Evolutionary conservation across 2,797 vertebrate genomes (phyloP).

Genomic region (Steatocranus sp.): DNA sequence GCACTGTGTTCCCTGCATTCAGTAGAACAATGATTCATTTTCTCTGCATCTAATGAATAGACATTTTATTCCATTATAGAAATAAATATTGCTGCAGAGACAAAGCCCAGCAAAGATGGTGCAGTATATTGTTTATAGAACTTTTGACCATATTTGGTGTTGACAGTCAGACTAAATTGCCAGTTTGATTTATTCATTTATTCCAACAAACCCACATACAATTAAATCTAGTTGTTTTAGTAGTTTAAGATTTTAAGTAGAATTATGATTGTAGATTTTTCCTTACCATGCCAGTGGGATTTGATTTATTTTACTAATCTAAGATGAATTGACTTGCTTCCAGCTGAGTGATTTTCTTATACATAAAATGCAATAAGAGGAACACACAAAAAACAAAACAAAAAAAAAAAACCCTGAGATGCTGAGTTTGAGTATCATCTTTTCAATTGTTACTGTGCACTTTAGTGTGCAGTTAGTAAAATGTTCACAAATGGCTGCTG

Average conservation of each 20-base stretch:
- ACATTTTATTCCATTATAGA: conserved; percentile 14
- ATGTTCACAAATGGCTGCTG: background rate
- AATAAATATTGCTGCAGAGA: background rate
- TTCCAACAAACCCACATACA: background rate
- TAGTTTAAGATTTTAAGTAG: background rate
- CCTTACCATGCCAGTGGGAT: background rate
- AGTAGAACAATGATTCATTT: conserved; percentile 28
- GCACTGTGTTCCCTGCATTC: background rate
- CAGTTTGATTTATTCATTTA: background rate
- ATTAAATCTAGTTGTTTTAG: no score
- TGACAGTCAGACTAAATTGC: background rate
- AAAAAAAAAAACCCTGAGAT: background rate
- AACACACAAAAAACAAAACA: background rate
- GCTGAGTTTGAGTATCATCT: background rate
- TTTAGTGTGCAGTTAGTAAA: background rate
- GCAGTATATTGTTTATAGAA: background rate
- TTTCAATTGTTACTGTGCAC: background rate
- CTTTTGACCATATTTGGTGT: background rate
- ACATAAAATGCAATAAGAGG: background rate
- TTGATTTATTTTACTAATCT: background rate
- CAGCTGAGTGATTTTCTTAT: background rate
- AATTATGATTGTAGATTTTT: background rate
- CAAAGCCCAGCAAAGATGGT: background rate
- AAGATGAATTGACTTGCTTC: background rate
- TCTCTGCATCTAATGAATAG: conserved; percentile 18